Evolutionary conservation across 2,113 vertebrate genomes (phyloP), one percentile per base, ranked within the genome.

Genomic region (Raphicerus campestris): DNA sequence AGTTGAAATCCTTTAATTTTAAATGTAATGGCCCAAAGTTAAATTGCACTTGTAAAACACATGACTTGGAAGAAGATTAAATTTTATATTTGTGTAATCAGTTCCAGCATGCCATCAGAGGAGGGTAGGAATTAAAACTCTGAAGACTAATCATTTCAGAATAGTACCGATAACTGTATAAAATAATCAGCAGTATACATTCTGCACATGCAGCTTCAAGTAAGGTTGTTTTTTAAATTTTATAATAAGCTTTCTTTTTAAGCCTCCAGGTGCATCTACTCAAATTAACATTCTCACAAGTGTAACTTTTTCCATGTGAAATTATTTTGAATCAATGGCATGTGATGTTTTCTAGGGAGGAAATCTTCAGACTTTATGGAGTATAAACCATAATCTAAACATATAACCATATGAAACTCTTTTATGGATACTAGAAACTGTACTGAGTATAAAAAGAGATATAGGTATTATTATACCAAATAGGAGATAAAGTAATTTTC

Each of bases 81-180:
- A 92, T 92, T 98, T 97, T 97, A 97, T 92, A 95, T 97, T 83
- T 88, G 30, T 75, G 30, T 88, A 84, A 92, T 96, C 60, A 93
- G 17, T 98, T 96, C 53, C 45, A 84, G 86, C 88, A 56, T 45
- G 81, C 51, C 78, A 56, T 92, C 56, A 89, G 19, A 94, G 53
- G 30, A 93, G 39, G 32, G 20, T 45, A 80, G 45, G 56, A 92
- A 97, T 96, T 89, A 96, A 93, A 82, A 61, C 70, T 95, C 45
- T 45, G 26, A 88, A 86, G 49, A 88, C 70, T n/a, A 86, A 89
- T 95, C 95, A 93, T 95, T 98, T 95, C 82, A 94, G 77, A 96
- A 96, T 35, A 82, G 24, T n/a, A 91, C 39, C 60, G 75, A 91
- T 82, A 96, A 90, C 49, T 87, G 30, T 14, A 92, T 73, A 63